phyloP scores from a whole-genome alignment of 2,888 invertebrate genomes.

The Falcaria lacertinaria region DNA sequence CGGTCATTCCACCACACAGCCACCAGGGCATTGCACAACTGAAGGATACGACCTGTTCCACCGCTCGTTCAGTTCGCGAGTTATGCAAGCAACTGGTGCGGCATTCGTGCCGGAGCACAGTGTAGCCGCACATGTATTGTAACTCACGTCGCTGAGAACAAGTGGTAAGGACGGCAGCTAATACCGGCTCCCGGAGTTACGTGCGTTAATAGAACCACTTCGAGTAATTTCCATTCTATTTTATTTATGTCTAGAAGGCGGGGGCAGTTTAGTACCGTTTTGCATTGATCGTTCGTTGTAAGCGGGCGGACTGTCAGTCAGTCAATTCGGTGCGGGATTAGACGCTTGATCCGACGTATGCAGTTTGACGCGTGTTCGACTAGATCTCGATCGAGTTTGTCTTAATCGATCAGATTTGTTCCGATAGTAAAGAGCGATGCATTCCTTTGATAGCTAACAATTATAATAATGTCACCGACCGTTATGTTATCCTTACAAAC shows the following conservation, averaged over 20 bases:
- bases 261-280: constrained; percentile 14
- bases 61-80: neutral
- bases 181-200: constrained; percentile 62
- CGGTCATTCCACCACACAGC: too few relatives aligned
- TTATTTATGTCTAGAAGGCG: constrained; percentile 20
- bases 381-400: neutral
- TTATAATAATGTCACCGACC: neutral
- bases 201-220: constrained; percentile 59
- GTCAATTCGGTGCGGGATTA: constrained; percentile 3
- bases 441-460: neutral
- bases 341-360: neutral
- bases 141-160: constrained; percentile 1
- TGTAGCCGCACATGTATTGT: neutral
- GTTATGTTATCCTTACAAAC: neutral
- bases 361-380: neutral
- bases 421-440: neutral
- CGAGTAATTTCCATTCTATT: constrained; percentile 56
- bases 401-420: constrained; percentile 1
- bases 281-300: constrained; percentile 20
- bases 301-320: constrained; percentile 6
- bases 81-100: constrained; percentile 1
- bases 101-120: neutral
- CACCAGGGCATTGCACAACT: neutral
- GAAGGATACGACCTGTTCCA: neutral
- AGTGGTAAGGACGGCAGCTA: constrained; percentile 39